Evolutionary conservation across 2,888 invertebrate genomes (phyloP), one percentile per base, ranked within the genome.

Genomic region (Mantis religiosa): DNA sequence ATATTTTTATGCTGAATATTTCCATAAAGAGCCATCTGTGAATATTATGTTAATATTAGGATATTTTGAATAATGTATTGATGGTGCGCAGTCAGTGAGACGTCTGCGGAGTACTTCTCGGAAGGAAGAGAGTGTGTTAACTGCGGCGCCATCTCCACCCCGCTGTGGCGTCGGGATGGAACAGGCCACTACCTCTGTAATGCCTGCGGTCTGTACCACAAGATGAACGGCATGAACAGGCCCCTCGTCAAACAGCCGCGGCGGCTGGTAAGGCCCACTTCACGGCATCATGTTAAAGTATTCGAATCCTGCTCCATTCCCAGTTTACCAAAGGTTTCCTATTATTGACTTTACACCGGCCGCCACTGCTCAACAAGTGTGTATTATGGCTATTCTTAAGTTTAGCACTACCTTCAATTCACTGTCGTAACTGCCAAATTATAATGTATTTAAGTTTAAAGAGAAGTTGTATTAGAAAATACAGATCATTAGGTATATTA

Each of bases 121-220:
- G 95, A 96, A 91, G 96, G 95, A 0, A 94, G 96, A 27, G 96
- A 96, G 92, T 96, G 96, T 92, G 96, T 96, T 89, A 96, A 96
- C 93, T 96, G 96, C 92, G 95, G 95, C 85, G 95, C 96, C n/a
- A 95, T 95, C 90, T 95, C 95, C 89, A 99, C 99, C 91, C 99
- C 99, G 91, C 95, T 99, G 92, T 99, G 99, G 99, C 96, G 99
- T 91, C 96, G 99, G 93, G 99, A 99, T 95, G 98, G 98, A 93
- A 98, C 98, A 92, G 99, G 99, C 91, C 99, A 99, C 95, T 99
- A 99, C 95, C 96, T 99, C 92, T 99, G 99, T 96, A 99, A 99
- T 95, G 99, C 99, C 91, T 99, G 99, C 94, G 99, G 99, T 92
- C 97, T 99, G 92, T 99, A 99, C 95, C 97, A 97, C 94, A 98